Evolutionary conservation across 2,797 vertebrate species (phyloP), one percentile per base, ranked within the genome.

Genomic region (Otolemur crassicaudatus): DNA sequence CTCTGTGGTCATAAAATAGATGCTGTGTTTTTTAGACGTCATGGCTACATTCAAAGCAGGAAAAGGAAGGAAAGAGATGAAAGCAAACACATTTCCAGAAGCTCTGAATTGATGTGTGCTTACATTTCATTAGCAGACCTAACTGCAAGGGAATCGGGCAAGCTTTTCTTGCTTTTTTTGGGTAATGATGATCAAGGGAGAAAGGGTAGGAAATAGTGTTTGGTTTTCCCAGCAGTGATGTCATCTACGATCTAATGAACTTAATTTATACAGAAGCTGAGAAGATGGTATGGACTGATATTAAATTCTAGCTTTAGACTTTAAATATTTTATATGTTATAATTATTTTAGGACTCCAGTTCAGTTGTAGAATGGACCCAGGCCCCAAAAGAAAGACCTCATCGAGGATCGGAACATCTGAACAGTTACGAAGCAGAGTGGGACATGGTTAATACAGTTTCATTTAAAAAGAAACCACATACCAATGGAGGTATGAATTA

Each of bases 341-440:
- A 49, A 96, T 88, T 90, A 81, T 95, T 96, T 95, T 97, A 99
- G 99, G 99, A 99, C 98, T 99, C 99, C 87, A 99, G 99, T 96
- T 99, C 99, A 20, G 99, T 99, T 94, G 99, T 99, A 96, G 99
- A 99, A 91, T 99, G 99, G 99, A 99, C 98, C 53, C 99, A 99
- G 93, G 97, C 98, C 97, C 98, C 99, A 0, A 99, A 99, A 91
- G 99, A 99, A 94, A 98, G 98, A 94, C 96, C 98, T 94, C 98
- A 97, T 79, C 98, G 97, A 96, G 98, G 98, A 91, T 63, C 98
- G 31, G 99, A 99, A 76, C 98, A 98, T 87, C 99, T 99, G 97
- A 99, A 98, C 97, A 99, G 99, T 98, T 99, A 99, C 0, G 99
- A 99, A 98, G 99, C 99, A 1, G 99, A 99, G 98, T 99, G 99